A percentile compares a stretch with the other conserved stretches of the same genome.
phyloP scores from a whole-genome alignment of 1,140 invertebrate species.

The Wasmannia auropunctata region DNA sequence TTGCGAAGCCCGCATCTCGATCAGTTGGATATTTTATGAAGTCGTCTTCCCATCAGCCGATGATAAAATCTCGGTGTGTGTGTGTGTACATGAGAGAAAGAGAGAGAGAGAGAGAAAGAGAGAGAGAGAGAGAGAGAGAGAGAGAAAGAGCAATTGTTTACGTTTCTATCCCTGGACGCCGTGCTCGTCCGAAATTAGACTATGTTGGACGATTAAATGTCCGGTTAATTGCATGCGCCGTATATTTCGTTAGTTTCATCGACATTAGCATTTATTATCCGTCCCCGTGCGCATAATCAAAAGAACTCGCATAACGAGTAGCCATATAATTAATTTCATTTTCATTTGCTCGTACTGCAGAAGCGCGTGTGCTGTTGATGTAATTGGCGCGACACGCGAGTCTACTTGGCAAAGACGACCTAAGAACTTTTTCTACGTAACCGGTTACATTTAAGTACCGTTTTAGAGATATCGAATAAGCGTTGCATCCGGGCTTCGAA shows the following conservation, averaged over 20 bases:
- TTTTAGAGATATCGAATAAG: conserved; percentile 64
- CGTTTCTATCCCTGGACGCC: neutral
- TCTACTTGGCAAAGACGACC: neutral
- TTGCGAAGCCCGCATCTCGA: conserved; percentile 16
- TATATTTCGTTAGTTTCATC: neutral
- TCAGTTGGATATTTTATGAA: conserved; percentile 48
- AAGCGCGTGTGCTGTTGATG: neutral
- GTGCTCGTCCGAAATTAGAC: conserved; percentile 31
- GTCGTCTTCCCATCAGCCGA: conserved; percentile 23
- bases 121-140: no score
- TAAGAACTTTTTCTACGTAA: conserved; percentile 11
- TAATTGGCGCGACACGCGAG: neutral
- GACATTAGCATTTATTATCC: conserved; percentile 17
- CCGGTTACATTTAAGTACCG: conserved; percentile 52
- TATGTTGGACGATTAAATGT: neutral
- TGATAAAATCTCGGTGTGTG: conserved; percentile 30
- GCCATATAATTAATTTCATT: conserved; percentile 14
- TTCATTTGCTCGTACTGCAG: neutral
- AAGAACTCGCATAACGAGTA: conserved; percentile 8
- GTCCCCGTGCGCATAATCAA: neutral
- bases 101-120: no score
- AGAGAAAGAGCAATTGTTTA: conserved; percentile 23
- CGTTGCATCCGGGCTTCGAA: conserved; percentile 58
- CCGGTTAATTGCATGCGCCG: neutral
- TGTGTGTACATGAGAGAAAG: no score